Base-by-base conservation (phyloP, 2,113 vertebrate species). In the Eonycteris spelaea region DNA sequence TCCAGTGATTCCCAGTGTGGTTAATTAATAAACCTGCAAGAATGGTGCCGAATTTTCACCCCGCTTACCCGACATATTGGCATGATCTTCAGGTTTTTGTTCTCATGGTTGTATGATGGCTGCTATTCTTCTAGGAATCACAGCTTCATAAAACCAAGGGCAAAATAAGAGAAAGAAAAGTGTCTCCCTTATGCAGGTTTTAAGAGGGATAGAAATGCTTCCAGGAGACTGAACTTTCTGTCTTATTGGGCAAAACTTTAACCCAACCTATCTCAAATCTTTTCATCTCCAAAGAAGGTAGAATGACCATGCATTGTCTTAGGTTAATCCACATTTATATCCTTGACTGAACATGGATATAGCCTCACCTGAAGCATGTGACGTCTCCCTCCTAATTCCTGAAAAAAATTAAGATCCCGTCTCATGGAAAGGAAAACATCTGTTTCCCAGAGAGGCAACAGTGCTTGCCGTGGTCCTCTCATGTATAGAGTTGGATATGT, bases 391-490 rank as follows among this genome's bases (percentile, higher is more conserved):
- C 51, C 51, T 4, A 51, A 51, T 51, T 51, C 7, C 51, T 51
- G 51, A 51, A 51, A 51, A 51, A 51, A 94, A 48, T 71, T 38
- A 21, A n/a, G 0, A 1, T 30, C 85, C 18, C 6, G 0, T 70
- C 90, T 90, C 30, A 86, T 71, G 78, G 57, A 51, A 90, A 3
- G 8, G 0, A 3, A 19, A 43, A 68, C 3, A 33, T 1, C 6
- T 70, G 6, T 38, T 70, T 1, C 1, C 10, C 13, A 43, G 10
- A 18, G 7, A 51, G 6, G 2, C 40, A 59, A 2, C 7, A 13
- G 6, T 65, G 57, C 35, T 35, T 53, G 15, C 3, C 13, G 30
- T 9, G 1, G 2, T 33, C 30, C 0, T 11, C 3, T 65, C 12
- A 30, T 0, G 3, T 38, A 15, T 89, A 33, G 40, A 79, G 7